A percentile compares a stretch with the other conserved stretches of the same genome.
Evolutionary conservation across 1,140 invertebrate genomes (phyloP).

Genomic region (Agrilus planipennis): DNA sequence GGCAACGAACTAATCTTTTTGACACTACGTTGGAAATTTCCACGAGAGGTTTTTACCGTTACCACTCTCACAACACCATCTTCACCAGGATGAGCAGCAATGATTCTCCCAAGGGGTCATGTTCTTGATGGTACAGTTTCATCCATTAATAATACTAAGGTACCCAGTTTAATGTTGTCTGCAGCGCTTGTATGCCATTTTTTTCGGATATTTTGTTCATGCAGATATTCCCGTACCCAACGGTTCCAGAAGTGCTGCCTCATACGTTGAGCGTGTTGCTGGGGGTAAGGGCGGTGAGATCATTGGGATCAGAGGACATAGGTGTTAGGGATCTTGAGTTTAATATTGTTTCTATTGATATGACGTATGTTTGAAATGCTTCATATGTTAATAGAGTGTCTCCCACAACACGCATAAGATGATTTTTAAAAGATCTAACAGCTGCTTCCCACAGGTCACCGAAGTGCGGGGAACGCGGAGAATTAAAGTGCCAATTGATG

Average conservation of each 20-base stretch:
- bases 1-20: no score
- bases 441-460: background rate
- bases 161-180: background rate
- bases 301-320: constrained; percentile 19
- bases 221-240: constrained; percentile 20
- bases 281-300: constrained; percentile 22
- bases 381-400: constrained; percentile 19
- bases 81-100: constrained; percentile 23
- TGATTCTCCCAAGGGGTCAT: constrained; percentile 27
- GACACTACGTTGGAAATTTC: no score
- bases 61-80: constrained; percentile 14
- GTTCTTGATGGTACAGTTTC: constrained; percentile 17
- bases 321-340: constrained; percentile 26
- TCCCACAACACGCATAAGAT: constrained; percentile 12
- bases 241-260: constrained; percentile 21
- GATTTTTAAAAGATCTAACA: background rate
- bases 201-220: constrained; percentile 13
- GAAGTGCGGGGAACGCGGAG: constrained; percentile 20
- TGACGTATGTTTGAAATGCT: constrained; percentile 19
- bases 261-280: constrained; percentile 17
- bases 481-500: constrained; percentile 29
- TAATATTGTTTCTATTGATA: constrained; percentile 19
- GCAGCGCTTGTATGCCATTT: constrained; percentile 19
- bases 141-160: constrained; percentile 22
- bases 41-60: no score